Evolutionary conservation across 2,797 vertebrate species (phyloP), one percentile per base, ranked within the genome.

Genomic region (Mustela erminea): DNA sequence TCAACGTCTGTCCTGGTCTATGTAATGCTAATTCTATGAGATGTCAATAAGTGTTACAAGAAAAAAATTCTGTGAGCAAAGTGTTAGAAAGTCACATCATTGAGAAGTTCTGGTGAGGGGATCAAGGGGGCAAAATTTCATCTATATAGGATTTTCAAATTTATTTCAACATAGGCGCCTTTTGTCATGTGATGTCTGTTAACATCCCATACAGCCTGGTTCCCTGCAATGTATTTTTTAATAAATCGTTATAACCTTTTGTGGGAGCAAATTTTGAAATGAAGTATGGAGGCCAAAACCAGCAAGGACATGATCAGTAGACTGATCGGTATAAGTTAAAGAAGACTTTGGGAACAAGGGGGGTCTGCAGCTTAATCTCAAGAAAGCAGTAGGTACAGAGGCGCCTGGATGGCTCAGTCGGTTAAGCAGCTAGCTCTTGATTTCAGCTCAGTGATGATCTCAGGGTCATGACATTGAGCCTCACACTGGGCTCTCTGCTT

Each of bases 251-350:
- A 86, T 20, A 92, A 91, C 32, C 25, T 58, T 72, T 56, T 94
- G 52, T n/a, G 38, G 49, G 21, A 83, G 17, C 12, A 92, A 96
- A 88, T 82, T 97, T 86, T 93, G 83, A 93, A 96, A 75, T 64
- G 25, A 66, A 60, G 41, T 74, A 21, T 81, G 32, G 82, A 72
- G 70, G 20, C 11, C 83, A 94, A 27, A 78, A 78, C 4, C 3
- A 70, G 56, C 58, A 90, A 93, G 49, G 82, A 46, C 68, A 14
- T 90, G 15, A 43, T 29, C 38, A 23, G 27, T 58, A 27, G 41
- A 72, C 17, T 41, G 8, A 81, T 58, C 7, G 35, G 15, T 64
- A 1, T n/a, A 78, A 20, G 4, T 32, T n/a, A 72, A 88, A n/a
- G 18, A 66, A 35, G 46, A 77, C 56, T 93, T 82, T 77, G 41